Conservation (phyloP, 2,113 vertebrate species). For the Datnioides undecimradiatus region DNA sequence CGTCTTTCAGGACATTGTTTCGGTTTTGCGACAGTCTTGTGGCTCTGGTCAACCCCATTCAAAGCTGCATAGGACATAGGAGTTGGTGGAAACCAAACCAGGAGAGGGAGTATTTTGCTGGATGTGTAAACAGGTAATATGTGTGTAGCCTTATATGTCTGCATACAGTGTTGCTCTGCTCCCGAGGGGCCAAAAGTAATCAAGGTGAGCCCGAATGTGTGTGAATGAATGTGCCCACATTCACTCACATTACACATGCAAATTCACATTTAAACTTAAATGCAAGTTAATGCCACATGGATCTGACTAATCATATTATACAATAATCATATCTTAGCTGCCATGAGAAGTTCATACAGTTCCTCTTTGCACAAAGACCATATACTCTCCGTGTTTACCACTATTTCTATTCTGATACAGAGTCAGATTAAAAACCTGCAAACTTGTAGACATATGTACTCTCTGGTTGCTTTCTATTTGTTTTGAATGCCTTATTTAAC, state of each 20-base stretch:
- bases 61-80: no score
- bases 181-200: no score
- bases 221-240: not conserved
- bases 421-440: not conserved
- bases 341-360: not conserved
- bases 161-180: no score
- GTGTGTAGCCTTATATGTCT: no score
- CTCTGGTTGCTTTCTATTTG: not conserved
- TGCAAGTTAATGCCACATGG: not conserved
- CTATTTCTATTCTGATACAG: not conserved
- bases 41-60: not conserved
- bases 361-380: not conserved
- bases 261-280: not conserved
- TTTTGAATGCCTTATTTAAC: conserved; percentile 2
- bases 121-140: no score
- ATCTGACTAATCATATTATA: not conserved
- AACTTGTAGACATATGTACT: not conserved
- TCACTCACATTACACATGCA: not conserved
- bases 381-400: not conserved
- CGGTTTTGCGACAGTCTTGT: not conserved
- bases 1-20: not conserved
- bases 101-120: no score
- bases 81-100: no score
- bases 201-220: no score
- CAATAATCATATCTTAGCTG: not conserved